Conservation (phyloP, 2,888 invertebrate species). For the Drosophila mayaguana region DNA sequence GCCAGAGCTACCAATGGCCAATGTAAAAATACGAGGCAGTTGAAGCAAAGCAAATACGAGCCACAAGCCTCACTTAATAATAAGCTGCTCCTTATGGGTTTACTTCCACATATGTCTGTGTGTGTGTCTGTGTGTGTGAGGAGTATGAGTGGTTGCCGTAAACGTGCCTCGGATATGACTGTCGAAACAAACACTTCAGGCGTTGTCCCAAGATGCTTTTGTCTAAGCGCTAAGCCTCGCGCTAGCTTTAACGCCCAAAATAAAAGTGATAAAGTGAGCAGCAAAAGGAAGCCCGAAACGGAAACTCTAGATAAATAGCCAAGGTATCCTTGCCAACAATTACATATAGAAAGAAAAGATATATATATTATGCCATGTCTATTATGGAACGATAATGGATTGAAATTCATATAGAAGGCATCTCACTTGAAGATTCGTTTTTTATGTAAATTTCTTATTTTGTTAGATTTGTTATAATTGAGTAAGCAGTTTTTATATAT, state of each 20-base stretch:
- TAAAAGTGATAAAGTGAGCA: slow-evolving; percentile 34
- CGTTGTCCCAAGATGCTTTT: slow-evolving; percentile 68
- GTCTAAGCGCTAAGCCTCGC: slow-evolving; percentile 71
- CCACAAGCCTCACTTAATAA: slow-evolving; percentile 57
- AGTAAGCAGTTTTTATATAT: neutral
- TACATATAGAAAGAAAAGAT: slow-evolving; percentile 9
- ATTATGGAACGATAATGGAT: neutral
- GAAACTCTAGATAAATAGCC: slow-evolving; percentile 23
- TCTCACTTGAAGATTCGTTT: neutral
- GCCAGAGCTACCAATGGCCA: slow-evolving; percentile 28
- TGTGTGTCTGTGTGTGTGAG: slow-evolving; percentile 14
- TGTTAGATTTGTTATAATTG: neutral
- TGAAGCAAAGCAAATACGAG: slow-evolving; percentile 57
- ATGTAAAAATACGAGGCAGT: slow-evolving; percentile 38
- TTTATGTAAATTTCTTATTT: too few species aligned
- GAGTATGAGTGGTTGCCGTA: slow-evolving; percentile 18
- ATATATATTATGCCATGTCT: neutral
- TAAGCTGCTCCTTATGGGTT: slow-evolving; percentile 56
- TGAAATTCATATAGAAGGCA: neutral
- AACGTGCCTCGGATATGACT: slow-evolving; percentile 72
- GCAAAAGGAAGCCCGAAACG: slow-evolving; percentile 7
- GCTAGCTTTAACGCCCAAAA: slow-evolving; percentile 33
- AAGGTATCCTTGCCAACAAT: slow-evolving; percentile 22
- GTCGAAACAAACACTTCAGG: slow-evolving; percentile 70
- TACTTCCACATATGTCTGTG: slow-evolving; percentile 16